Evolutionary conservation across 2,888 invertebrate species (phyloP).

Genomic region (Brenthis hecate): DNA sequence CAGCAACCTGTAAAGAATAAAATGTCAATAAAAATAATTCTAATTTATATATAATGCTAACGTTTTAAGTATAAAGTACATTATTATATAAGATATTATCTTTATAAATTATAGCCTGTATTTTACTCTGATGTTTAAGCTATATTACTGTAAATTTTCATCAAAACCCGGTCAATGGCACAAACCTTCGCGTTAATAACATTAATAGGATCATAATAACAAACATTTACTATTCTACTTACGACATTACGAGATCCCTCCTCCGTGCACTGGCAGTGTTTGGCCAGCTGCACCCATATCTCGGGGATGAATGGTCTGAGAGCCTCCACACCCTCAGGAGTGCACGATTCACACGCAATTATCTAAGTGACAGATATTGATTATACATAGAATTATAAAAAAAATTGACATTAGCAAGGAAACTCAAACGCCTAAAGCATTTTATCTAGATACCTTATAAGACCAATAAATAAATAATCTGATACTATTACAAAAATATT

Average conservation of each 20-base stretch:
- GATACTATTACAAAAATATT: background rate
- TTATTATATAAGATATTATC: too few species aligned
- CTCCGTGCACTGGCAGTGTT: slow-evolving; percentile 97
- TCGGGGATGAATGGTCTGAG: slow-evolving; percentile 91
- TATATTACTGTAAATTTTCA: too few species aligned
- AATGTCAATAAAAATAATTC: slow-evolving; percentile 12
- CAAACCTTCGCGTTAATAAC: background rate
- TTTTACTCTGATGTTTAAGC: too few species aligned
- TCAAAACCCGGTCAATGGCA: too few species aligned
- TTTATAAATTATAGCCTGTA: too few species aligned
- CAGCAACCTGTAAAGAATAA: slow-evolving; percentile 85
- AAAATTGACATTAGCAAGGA: too few species aligned
- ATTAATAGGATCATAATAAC: background rate
- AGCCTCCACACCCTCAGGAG: slow-evolving; percentile 87
- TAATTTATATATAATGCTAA: too few species aligned
- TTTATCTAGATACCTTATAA: too few species aligned
- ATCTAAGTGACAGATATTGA: slow-evolving; percentile 74
- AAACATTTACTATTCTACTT: slow-evolving; percentile 46
- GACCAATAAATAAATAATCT: slow-evolving; percentile 44
- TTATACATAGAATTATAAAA: too few species aligned
- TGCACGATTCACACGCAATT: slow-evolving; percentile 91
- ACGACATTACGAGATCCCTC: slow-evolving; percentile 99
- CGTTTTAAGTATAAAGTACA: too few species aligned
- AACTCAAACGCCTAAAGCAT: too few species aligned
- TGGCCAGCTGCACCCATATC: slow-evolving; percentile 96